Evolutionary conservation across 2,113 vertebrate genomes (phyloP), one percentile per base, ranked within the genome.

Genomic region (Larimichthys polyactis): DNA sequence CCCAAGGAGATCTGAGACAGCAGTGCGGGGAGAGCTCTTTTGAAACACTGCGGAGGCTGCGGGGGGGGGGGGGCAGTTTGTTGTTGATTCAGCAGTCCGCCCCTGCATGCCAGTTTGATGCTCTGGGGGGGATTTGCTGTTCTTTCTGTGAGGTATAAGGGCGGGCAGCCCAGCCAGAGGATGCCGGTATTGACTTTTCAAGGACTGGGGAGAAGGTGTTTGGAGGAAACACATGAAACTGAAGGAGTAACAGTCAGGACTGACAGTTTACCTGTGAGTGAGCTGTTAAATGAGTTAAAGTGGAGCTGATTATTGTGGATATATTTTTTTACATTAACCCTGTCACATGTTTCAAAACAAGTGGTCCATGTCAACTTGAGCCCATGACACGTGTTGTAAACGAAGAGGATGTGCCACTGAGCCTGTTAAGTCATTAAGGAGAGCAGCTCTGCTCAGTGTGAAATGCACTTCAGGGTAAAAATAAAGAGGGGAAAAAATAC

Each of bases 31-130:
- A 80, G 71, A 40, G 69, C 63, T 54, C 4, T 85, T 88, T 78
- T 55, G 52, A 78, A 67, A 43, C 68, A 63, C 57, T 0, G 70
- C 51, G 72, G 58, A 67, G 60, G 68, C 19, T 49, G 79, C 44
- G 59, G 68, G 63, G 27, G 27, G 27, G 2, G 55, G 54, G 83
- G 84, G 85, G 58, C 51, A 51, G 32, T 69, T 78, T 89, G 71
- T 81, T 90, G 93, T 88, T 87, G 91, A 95, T 84, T 94, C 94
- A 95, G 95, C 93, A 93, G 63, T 81, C 52, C 71, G 32, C 62
- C 85, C 54, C 88, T 81, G 78, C 69, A 46, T 36, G 27, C 70
- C 71, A 36, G n/a, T 52, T 74, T 72, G 74, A 86, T 66, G 81
- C 62, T 12, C 55, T 52, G 81, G 59, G 72, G 72, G 81, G 82